Evolutionary conservation across 2,113 vertebrate genomes (phyloP), one percentile per base, ranked within the genome.

Genomic region (Muntiacus reevesi): DNA sequence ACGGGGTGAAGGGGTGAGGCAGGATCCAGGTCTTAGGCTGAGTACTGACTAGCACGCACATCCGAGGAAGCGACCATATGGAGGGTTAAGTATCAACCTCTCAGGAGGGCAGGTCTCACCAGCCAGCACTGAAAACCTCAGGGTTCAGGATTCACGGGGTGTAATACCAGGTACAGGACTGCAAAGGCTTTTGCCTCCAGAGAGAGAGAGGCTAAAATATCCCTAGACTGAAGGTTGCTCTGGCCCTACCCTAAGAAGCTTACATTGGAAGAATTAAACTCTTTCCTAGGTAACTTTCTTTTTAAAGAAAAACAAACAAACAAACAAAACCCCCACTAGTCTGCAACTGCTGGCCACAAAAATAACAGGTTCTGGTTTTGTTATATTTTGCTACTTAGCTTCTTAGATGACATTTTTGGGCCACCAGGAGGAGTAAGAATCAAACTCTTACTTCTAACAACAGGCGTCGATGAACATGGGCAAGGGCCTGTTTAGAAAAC

Each of bases 31-130:
- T 13, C 71, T 64, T 1, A 27, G 16, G 43, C 30, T 33, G 9
- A 43, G 27, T 7, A 12, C 74, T 6, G 12, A 50, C 3, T 25
- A 83, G 27, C 3, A 0, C 3, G 7, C 5, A 12, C 28, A 2
- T 0, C 6, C 2, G 16, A 83, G 50, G 52, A 76, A 36, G 8
- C 2, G 2, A 3, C 40, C 25, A 40, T 0, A 4, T 0, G n/a
- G 33, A 54, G 89, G n/a, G 10, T 3, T 3, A 15, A 57, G 64
- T 30, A 8, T 21, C 27, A 5, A 21, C 7, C 10, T 45, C 16
- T 94, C 6, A 5, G 43, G 4, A 2, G 5, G 27, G 43, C 11
- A 9, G 33, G 11, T 15, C 47, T 25, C 25, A n/a, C 11, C 36
- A 15, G 59, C 17, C 47, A 47, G 74, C 36, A 36, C 0, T 14